These are phyloP conservation scores for Lacanobia oleracea DNA, from an alignment of 2,888 invertebrate genomes.

Conservation along the genomic window DNA sequence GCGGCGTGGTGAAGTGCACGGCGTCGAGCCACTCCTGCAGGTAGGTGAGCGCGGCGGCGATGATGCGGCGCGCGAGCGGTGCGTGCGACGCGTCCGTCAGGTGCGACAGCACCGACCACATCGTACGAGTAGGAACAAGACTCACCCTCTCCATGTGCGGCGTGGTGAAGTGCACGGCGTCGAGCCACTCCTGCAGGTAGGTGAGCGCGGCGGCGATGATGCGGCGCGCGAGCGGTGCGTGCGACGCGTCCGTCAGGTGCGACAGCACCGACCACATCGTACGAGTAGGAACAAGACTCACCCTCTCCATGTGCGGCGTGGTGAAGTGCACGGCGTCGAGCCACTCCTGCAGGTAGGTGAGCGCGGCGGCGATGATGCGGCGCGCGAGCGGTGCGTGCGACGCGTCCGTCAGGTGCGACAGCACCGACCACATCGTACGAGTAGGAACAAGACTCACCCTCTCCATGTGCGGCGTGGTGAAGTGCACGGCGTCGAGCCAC, in stretches of 20 bases:
- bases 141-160: constrained; percentile 90
- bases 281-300: constrained; percentile 75
- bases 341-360: constrained; percentile 96
- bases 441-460: constrained; percentile 83
- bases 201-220: constrained; percentile 94
- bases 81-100: constrained; percentile 94
- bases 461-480: constrained; percentile 89
- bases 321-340: constrained; percentile 95
- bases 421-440: constrained; percentile 96
- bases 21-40: constrained; percentile 97
- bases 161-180: constrained; percentile 94
- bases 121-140: constrained; percentile 82
- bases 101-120: constrained; percentile 97
- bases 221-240: constrained; percentile 94
- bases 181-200: constrained; percentile 96
- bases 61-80: constrained; percentile 93
- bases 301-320: constrained; percentile 88
- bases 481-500: constrained; percentile 97
- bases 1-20: constrained; percentile 93
- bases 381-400: constrained; percentile 94
- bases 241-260: constrained; percentile 94
- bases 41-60: constrained; percentile 94
- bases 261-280: constrained; percentile 97
- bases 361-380: constrained; percentile 94
- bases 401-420: constrained; percentile 94